Evolutionary conservation across 2,888 invertebrate species (phyloP).

Genomic region (Colostygia pectinataria): DNA sequence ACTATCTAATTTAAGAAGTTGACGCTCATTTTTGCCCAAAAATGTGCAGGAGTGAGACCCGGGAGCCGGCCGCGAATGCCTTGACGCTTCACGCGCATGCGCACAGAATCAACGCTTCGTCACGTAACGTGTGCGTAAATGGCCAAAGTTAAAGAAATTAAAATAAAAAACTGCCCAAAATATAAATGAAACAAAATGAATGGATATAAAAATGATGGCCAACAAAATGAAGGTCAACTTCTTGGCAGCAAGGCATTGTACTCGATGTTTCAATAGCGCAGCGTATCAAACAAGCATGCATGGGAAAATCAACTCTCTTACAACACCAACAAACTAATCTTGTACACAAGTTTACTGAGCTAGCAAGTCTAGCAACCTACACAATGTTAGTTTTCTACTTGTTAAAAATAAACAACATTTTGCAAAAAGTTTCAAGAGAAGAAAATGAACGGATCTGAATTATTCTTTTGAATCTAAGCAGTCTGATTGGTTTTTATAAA

Average conservation of each 20-base stretch:
- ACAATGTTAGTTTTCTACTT: slow-evolving; percentile 22
- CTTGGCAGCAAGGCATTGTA: slow-evolving; percentile 89
- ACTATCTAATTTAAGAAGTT: slow-evolving; percentile 88
- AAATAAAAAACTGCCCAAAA: slow-evolving; percentile 75
- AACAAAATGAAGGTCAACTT: slow-evolving; percentile 98
- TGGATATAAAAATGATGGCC: slow-evolving; percentile 91
- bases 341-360: slow-evolving; percentile 12
- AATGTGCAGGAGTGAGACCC: slow-evolving; percentile 82
- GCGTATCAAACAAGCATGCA: slow-evolving; percentile 81
- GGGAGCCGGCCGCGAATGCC: slow-evolving; percentile 77
- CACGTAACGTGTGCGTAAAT: slow-evolving; percentile 67
- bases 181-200: slow-evolving; percentile 80
- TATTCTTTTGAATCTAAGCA: neutral
- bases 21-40: slow-evolving; percentile 93
- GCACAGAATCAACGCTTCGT: slow-evolving; percentile 67
- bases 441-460: too few relatives aligned
- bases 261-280: slow-evolving; percentile 76
- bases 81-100: slow-evolving; percentile 76
- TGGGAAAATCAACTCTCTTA: slow-evolving; percentile 55
- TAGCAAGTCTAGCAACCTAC: slow-evolving; percentile 19
- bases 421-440: too few relatives aligned
- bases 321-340: slow-evolving; percentile 40
- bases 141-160: slow-evolving; percentile 74
- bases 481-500: neutral
- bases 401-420: slow-evolving; percentile 1